A percentile compares a stretch with the other conserved stretches of the same genome.
Conservation (phyloP, 2,888 invertebrate species). For the Caenorhabditis drosophilae region DNA sequence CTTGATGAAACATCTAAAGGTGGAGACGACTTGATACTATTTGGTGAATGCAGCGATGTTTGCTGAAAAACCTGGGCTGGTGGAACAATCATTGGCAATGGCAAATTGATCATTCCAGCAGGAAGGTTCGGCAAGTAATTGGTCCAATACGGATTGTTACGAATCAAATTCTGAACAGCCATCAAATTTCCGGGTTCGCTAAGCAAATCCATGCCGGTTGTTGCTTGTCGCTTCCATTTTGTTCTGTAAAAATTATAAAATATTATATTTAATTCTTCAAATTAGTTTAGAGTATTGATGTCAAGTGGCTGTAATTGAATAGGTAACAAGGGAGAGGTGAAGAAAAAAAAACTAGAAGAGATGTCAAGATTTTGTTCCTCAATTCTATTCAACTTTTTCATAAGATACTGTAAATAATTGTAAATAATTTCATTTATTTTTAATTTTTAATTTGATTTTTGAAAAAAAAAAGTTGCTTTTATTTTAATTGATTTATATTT, state of each 20-base stretch:
- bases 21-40: constrained; percentile 16
- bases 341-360: too few species aligned
- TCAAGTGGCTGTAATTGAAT: not conserved
- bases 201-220: constrained; percentile 91
- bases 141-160: constrained; percentile 67
- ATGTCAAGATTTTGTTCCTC: not conserved
- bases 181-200: constrained; percentile 97
- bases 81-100: constrained; percentile 28
- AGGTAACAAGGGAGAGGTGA: too few species aligned
- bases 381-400: not conserved
- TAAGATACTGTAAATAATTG: not conserved
- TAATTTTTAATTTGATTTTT: too few species aligned
- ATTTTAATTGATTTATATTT: too few species aligned
- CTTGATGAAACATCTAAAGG: constrained; percentile 22
- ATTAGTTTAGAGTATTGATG: not conserved
- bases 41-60: constrained; percentile 15
- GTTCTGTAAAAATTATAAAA: constrained; percentile 76
- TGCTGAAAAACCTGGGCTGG: constrained; percentile 17
- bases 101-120: constrained; percentile 3
- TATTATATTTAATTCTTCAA: too few species aligned
- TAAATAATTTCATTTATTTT: too few species aligned
- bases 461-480: too few species aligned
- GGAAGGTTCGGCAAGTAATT: constrained; percentile 7
- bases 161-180: constrained; percentile 82
- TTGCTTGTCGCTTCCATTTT: constrained; percentile 98